phyloP scores from a whole-genome alignment of 1,140 invertebrate species.

The Dermatophagoides farinae region DNA sequence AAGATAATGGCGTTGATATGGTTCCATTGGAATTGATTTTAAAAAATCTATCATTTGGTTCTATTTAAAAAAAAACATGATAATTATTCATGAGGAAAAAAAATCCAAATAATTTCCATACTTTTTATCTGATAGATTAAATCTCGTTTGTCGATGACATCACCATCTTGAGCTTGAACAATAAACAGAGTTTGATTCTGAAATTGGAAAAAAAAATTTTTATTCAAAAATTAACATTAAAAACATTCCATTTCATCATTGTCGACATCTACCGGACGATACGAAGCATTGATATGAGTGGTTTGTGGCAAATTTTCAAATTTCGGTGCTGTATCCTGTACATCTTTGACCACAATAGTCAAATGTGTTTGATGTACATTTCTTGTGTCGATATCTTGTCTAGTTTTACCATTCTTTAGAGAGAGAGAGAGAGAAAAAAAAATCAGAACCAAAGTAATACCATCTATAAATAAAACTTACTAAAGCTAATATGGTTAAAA shows the following conservation, averaged over 20 bases:
- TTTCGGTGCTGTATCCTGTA: conserved; percentile 63
- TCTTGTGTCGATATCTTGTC: conserved; percentile 50
- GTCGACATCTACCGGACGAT: conserved; percentile 26
- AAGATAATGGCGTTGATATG: not conserved
- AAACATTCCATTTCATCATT: not conserved
- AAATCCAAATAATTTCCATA: not conserved
- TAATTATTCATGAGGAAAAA: not conserved
- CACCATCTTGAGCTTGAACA: conserved; percentile 68
- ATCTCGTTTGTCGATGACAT: conserved; percentile 55
- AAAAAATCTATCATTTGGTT: not conserved
- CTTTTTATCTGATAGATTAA: conserved; percentile 47
- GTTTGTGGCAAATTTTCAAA: conserved; percentile 55
- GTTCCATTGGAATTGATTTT: not conserved
- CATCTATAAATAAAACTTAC: conserved; percentile 32
- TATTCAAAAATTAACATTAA: not conserved
- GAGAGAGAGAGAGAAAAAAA: not conserved
- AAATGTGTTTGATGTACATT: conserved; percentile 60
- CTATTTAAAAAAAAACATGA: not conserved
- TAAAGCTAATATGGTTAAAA: conserved; percentile 52
- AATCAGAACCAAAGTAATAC: not conserved
- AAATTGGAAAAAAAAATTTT: conserved; percentile 9
- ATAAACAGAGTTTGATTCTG: conserved; percentile 40
- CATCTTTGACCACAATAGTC: conserved; percentile 55
- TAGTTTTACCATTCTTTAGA: conserved; percentile 55
- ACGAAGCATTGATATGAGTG: conserved; percentile 40